Base-by-base conservation (phyloP, 2,113 vertebrate genomes). In the Clarias macrocephalus region DNA sequence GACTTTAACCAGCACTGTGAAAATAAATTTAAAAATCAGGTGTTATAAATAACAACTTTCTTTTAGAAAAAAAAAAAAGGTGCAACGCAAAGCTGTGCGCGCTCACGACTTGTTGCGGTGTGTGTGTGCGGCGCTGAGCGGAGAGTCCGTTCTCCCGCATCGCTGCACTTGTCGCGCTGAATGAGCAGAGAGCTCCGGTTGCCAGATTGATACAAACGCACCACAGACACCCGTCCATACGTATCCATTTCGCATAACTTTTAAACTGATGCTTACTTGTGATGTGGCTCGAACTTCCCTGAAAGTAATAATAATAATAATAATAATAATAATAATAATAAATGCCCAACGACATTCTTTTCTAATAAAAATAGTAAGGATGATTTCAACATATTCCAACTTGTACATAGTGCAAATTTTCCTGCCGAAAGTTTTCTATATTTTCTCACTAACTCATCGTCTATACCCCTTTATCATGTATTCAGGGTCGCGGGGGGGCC, bases 101-200 rank as follows among this genome's bases (percentile, higher is more conserved):
- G 30, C 28, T 60, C 28, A 16, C 19, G 79, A 42, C 79, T 13
- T 15, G 57, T 3, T 12, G 4, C 60, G 23, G 30, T 1, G 9
- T 48, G 48, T 48, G 48, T 21, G 90, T 88, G 90, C 87, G 84
- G 42, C 83, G 76, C 82, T 33, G 88, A 63, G 82, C 80, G 63
- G 60, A 88, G 76, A 54, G 63, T 85, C 80, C 16, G 33, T 48
- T 48, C 48, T 48, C 13, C 92, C 93, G 94, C 94, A 90, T 92
- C 88, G 65, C 86, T 94, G 93, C 95, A 95, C 95, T 95, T 95
- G 95, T 95, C 94, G 95, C 94, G 83, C 88, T 91, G 93, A 93
- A 91, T 86, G 56, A 66, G 63, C 30, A 73, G 87, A 81, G 10
- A 59, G 94, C 91, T 83, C 92, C 90, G 88, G 82, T 79, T 79